Evolutionary conservation across 2,888 invertebrate species (phyloP), one percentile per base, ranked within the genome.

Genomic region (Diploptera punctata): DNA sequence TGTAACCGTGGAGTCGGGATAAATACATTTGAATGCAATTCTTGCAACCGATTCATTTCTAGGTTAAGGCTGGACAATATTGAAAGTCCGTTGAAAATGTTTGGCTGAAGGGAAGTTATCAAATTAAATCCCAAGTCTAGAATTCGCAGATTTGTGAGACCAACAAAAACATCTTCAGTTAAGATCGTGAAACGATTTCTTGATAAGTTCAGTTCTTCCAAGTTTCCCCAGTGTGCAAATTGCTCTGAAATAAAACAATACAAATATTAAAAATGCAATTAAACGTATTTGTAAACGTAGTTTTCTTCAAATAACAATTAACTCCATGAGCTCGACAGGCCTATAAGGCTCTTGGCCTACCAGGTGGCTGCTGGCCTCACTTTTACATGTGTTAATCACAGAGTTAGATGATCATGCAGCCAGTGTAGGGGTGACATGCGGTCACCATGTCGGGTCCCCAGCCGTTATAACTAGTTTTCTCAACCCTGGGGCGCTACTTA

Each of bases 111-210:
- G 16, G 26, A 10, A 16, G 31, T 7, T 44, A 70, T 9, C 24
- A 33, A 29, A 31, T 70, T 70, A 65, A 60, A 47, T n/a, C 70
- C 65, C n/a, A 70, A 52, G 31, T 70, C 65, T 1, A 70, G 52
- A 3, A 33, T 16, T 1, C 70, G 18, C 21, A 70, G 70, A 16
- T 47, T 18, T 13, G 70, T n/a, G 9, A 70, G 70, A 4, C 62
- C 49, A n/a, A 3, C 19, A n/a, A 70, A 62, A 3, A 47, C 52
- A 18, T n/a, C 62, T 49, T 31, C 33, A 21, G 31, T 38, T 13
- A 70, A n/a, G 10, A 13, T 7, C 31, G 70, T 29, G 47, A 70
- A 29, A 7, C 10, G 31, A 33, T 62, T 70, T 47, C 70, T 26
- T 16, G 62, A 19, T 9, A 70, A 61, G 5, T n/a, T 29, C 3